Evolutionary conservation across 2,888 invertebrate genomes (phyloP).

Genomic region (Drosophila kanekoi): DNA sequence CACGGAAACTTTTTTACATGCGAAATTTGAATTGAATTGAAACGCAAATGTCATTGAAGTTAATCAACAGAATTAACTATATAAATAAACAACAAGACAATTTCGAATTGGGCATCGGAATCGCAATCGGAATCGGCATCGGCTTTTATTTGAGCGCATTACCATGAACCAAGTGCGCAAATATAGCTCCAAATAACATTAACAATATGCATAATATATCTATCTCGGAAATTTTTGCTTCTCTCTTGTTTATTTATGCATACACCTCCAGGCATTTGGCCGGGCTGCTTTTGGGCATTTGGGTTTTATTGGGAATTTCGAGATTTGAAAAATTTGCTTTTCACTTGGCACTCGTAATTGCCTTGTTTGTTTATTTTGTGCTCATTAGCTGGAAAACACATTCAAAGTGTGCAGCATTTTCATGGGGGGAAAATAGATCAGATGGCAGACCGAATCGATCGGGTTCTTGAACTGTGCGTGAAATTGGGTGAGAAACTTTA

Average conservation of each 20-base stretch:
- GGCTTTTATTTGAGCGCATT: slow-evolving; percentile 45
- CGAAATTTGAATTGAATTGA: slow-evolving; percentile 26
- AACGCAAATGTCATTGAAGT: slow-evolving; percentile 55
- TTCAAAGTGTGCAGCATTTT: neutral
- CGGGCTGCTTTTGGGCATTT: slow-evolving; percentile 5
- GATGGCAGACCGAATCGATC: neutral
- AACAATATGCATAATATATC: slow-evolving; percentile 29
- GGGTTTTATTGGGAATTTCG: slow-evolving; percentile 35
- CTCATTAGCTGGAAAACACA: slow-evolving; percentile 15
- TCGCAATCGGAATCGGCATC: slow-evolving; percentile 24
- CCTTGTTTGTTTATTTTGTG: slow-evolving; percentile 56
- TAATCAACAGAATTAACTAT: slow-evolving; percentile 64
- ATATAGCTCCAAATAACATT: slow-evolving; percentile 22
- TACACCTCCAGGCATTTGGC: slow-evolving; percentile 24
- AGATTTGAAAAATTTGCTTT: slow-evolving; percentile 61
- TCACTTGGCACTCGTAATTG: slow-evolving; percentile 62
- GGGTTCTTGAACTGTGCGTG: slow-evolving; percentile 1
- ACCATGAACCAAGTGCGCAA: slow-evolving; percentile 52
- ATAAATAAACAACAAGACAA: slow-evolving; percentile 61
- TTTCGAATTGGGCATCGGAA: slow-evolving; percentile 7
- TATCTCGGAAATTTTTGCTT: slow-evolving; percentile 17
- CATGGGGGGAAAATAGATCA: slow-evolving; percentile 30
- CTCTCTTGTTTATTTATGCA: slow-evolving; percentile 38
- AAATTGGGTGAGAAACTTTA: neutral
- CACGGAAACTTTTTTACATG: slow-evolving; percentile 67